Percentiles rank a stretch among this genome's conserved stretches.
phyloP scores from a whole-genome alignment of 1,140 invertebrate species.

The Antheraea mylitta region DNA sequence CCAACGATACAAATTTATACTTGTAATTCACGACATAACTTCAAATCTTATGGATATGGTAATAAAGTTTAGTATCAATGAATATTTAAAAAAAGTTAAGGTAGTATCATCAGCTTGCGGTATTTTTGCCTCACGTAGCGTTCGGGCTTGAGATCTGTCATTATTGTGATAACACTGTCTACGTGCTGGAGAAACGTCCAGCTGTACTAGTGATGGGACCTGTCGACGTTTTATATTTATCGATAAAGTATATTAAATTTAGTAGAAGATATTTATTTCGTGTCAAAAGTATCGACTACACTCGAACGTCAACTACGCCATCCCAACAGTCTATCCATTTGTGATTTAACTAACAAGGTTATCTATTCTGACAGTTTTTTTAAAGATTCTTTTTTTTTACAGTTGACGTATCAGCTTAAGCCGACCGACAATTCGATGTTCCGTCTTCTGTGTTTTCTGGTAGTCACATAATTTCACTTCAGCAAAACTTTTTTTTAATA shows the following conservation, averaged over 20 bases:
- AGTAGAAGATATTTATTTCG: no score
- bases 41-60: background rate
- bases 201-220: constrained; percentile 37
- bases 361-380: no score
- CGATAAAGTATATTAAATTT: background rate
- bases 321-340: no score
- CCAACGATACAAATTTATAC: background rate
- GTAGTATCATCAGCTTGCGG: constrained; percentile 44
- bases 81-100: constrained; percentile 22
- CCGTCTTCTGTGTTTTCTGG: no score
- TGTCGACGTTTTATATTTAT: constrained; percentile 4
- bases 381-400: no score
- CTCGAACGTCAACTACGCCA: no score
- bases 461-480: no score
- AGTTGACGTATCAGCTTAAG: no score
- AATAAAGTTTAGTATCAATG: constrained; percentile 19
- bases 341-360: no score
- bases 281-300: no score
- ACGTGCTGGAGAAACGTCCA: constrained; percentile 52
- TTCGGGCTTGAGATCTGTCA: constrained; percentile 62
- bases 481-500: no score
- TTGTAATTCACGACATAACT: background rate
- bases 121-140: constrained; percentile 57
- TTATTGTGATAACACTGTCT: constrained; percentile 70
- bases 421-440: no score